Evolutionary conservation across 2,797 vertebrate species (phyloP), one percentile per base, ranked within the genome.

Genomic region (Chelon auratus): DNA sequence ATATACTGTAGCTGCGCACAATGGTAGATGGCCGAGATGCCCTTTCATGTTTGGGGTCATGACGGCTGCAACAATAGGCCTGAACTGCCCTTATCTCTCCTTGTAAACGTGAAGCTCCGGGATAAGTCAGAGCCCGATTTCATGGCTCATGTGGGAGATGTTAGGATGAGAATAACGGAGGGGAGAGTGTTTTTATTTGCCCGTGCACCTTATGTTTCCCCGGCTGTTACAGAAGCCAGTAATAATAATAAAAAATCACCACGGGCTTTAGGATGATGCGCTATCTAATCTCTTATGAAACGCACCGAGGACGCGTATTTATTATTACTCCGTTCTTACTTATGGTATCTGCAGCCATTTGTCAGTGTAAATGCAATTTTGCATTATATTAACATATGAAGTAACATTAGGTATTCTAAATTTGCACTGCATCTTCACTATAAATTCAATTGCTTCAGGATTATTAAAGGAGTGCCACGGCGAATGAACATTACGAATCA

Each of bases 11-110:
- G 83, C 81, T 12, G 75, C 72, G 65, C 80, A 90, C 86, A 89
- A 87, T 82, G 66, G 87, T 82, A 89, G 90, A 93, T 88, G 87
- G 83, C 87, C 72, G 14, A 87, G 88, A 92, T 92, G 88, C 85
- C 88, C 88, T 91, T 80, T 78, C 69, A 59, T 91, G 90, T 89
- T 86, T 86, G 57, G 88, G 90, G 91, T 93, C 87, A 86, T n/a
- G 40, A 62, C 1, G 70, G 79, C 85, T 68, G 74, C 87, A 90
- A 90, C 90, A 91, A 91, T 90, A 82, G 83, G 85, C 64, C 81
- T 81, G 88, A 89, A 85, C 89, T 62, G 87, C 65, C 66, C 90
- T 93, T 90, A 92, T 93, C 90, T 86, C 70, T 56, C 53, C 90
- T 89, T 91, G 90, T 92, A 92, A 92, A 92, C 60, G 84, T 75